Conservation (phyloP, 2,113 vertebrate species). For the Corythaeola cristata region DNA sequence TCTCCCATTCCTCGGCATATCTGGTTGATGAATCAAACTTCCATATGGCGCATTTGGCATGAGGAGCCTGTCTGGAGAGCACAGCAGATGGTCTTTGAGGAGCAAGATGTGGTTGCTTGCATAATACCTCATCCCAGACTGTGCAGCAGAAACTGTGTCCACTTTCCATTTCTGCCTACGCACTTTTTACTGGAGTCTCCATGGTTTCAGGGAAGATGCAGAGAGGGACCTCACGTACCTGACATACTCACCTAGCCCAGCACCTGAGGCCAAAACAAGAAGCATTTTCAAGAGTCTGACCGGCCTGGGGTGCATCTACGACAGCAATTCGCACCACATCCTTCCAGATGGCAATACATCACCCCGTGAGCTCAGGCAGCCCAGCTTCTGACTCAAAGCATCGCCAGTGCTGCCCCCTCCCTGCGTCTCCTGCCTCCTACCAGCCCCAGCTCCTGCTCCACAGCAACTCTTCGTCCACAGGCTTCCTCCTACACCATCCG, state of each 20-base stretch:
- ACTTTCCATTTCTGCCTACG: accelerated
- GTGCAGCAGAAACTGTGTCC: neutral
- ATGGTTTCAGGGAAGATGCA: neutral
- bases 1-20: neutral
- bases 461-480: neutral
- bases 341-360: neutral
- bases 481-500: neutral
- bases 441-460: neutral
- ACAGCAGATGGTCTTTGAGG: neutral
- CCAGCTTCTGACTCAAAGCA: neutral
- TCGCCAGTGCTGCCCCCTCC: neutral
- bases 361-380: neutral
- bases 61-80: neutral
- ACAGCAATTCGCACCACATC: neutral
- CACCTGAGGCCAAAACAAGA: neutral
- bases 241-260: neutral
- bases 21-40: neutral
- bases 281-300: neutral
- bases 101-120: neutral
- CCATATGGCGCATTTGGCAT: neutral
- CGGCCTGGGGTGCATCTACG: neutral
- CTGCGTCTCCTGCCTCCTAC: neutral
- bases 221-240: neutral
- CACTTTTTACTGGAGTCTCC: neutral
- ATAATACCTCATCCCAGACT: neutral